These are phyloP conservation scores for Ptychadena robeensis DNA, from an alignment of 2,797 vertebrate species.

Conservation along the genomic window DNA sequence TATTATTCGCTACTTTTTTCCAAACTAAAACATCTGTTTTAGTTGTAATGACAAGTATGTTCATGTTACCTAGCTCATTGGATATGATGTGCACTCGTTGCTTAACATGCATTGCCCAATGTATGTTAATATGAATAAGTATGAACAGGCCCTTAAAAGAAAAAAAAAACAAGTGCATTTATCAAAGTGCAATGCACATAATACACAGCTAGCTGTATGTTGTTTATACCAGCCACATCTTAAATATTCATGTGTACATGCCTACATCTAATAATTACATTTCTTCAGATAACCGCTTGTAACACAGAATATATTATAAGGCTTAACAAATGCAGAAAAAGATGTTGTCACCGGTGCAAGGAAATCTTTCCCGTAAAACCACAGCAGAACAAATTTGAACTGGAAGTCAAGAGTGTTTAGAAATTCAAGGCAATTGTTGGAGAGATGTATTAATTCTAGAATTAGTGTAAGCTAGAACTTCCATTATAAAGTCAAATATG, in stretches of 20 bases:
- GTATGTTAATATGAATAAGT: no score
- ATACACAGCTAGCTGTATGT: not conserved
- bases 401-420: slow-evolving; percentile 13
- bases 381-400: slow-evolving; percentile 32
- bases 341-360: not conserved
- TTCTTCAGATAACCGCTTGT: not conserved
- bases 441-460: slow-evolving; percentile 43
- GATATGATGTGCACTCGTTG: no score
- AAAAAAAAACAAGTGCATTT: no score
- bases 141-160: no score
- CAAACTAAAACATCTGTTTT: no score
- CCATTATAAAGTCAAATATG: slow-evolving; percentile 58
- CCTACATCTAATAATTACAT: not conserved
- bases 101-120: no score
- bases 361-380: slow-evolving; percentile 13
- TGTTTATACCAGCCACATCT: not conserved
- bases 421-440: slow-evolving; percentile 27
- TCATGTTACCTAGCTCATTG: no score
- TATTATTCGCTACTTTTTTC: no score
- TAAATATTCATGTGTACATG: not conserved
- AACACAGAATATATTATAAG: not conserved
- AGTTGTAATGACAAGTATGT: no score
- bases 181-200: not conserved
- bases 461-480: slow-evolving; percentile 44
- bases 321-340: not conserved